Percentiles rank a stretch among this genome's conserved stretches.
These are phyloP conservation scores for Drosophila imparisetae DNA, from an alignment of 2,888 invertebrate genomes.

Conservation along the genomic window DNA sequence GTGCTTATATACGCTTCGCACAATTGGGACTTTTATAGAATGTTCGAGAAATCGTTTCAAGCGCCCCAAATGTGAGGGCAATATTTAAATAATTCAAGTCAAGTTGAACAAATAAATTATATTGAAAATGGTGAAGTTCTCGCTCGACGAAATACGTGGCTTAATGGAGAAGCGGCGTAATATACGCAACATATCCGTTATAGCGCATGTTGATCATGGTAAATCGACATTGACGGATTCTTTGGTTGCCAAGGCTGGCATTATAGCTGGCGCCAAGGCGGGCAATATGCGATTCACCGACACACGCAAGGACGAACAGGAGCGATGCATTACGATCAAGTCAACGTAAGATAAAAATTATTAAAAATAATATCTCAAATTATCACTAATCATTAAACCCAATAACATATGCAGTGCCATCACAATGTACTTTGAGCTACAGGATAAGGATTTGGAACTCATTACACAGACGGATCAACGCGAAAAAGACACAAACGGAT, in stretches of 20 bases:
- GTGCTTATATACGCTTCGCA: conserved; percentile 21
- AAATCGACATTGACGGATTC: conserved; percentile 99
- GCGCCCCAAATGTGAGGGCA: conserved; percentile 34
- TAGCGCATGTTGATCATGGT: conserved; percentile 99
- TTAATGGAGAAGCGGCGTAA: conserved; percentile 99
- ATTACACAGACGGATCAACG: conserved; percentile 96
- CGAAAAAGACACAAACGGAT: conserved; percentile 95
- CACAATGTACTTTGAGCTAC: conserved; percentile 99
- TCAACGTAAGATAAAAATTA: conserved; percentile 88
- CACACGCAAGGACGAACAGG: conserved; percentile 99
- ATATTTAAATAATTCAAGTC: neutral
- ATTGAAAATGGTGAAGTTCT: conserved; percentile 45
- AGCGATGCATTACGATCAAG: conserved; percentile 99
- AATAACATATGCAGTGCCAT: conserved; percentile 90
- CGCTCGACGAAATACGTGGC: conserved; percentile 91
- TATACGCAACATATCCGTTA: conserved; percentile 99
- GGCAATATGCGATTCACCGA: conserved; percentile 99
- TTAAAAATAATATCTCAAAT: neutral
- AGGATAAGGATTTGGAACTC: conserved; percentile 96
- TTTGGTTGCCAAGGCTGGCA: conserved; percentile 98
- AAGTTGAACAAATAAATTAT: conserved; percentile 2
- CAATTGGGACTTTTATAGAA: neutral
- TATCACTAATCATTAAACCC: neutral
- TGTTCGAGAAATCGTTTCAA: neutral
- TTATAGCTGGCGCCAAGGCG: conserved; percentile 99